Evolutionary conservation across 2,888 invertebrate genomes (phyloP).

Genomic region (Coleophora deauratella): DNA sequence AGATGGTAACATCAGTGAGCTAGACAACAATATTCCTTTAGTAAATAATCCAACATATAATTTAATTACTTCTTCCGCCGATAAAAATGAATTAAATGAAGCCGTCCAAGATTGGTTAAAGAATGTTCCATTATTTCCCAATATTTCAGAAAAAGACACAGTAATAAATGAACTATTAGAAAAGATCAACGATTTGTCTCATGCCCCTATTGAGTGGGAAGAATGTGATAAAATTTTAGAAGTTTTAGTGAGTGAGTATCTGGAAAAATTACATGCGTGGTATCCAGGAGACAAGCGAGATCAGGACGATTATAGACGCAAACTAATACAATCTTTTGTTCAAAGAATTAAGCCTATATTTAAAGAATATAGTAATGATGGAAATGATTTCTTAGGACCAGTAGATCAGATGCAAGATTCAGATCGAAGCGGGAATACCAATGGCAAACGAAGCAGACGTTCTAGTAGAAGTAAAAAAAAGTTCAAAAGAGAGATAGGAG

Average conservation of each 20-base stretch:
- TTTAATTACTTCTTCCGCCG: no score
- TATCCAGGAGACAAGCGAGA: conserved; percentile 23
- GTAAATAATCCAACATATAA: no score
- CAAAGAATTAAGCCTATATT: no score
- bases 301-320: conserved; percentile 19
- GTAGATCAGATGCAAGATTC: no score
- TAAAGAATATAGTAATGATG: no score
- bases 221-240: conserved; percentile 24
- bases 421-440: no score
- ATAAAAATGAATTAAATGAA: conserved; percentile 24
- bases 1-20: no score
- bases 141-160: conserved; percentile 23
- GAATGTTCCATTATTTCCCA: conserved; percentile 28
- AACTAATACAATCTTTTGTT: no score
- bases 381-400: no score
- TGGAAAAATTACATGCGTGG: conserved; percentile 32
- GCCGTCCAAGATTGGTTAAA: conserved; percentile 30
- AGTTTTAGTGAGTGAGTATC: conserved; percentile 26
- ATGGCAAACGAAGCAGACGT: no score
- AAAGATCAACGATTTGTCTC: conserved; percentile 23
- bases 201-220: conserved; percentile 9
- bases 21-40: no score
- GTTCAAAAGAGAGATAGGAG: not conserved
- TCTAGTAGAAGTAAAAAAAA: no score
- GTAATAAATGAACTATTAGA: conserved; percentile 28